phyloP scores from a whole-genome alignment of 2,888 invertebrate genomes.

The Zeuzera pyrina region DNA sequence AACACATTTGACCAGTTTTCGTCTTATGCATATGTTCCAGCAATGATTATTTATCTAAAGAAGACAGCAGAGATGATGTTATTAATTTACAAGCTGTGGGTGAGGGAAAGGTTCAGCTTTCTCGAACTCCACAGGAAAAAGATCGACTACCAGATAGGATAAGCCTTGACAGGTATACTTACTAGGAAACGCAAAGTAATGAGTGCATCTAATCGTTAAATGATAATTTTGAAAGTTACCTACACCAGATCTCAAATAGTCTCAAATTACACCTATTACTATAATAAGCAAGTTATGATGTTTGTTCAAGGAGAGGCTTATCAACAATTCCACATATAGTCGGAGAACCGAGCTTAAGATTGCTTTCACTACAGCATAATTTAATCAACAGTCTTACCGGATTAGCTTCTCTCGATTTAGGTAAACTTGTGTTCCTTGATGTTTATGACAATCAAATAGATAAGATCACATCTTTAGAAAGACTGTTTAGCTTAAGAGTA shows the following conservation, averaged over 20 bases:
- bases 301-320: conserved; percentile 77
- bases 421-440: conserved; percentile 91
- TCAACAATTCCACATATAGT: conserved; percentile 88
- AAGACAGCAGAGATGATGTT: conserved; percentile 47
- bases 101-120: conserved; percentile 79
- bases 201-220: no score
- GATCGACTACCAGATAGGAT: conserved; percentile 90
- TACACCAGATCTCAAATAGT: no score
- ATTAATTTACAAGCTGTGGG: conserved; percentile 73
- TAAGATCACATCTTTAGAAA: conserved; percentile 83
- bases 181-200: no score
- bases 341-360: conserved; percentile 84
- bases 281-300: background rate
- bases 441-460: conserved; percentile 96
- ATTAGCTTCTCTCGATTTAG: conserved; percentile 68
- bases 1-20: no score
- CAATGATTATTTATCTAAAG: conserved; percentile 24
- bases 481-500: conserved; percentile 85
- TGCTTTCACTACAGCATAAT: conserved; percentile 94
- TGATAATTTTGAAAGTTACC: no score
- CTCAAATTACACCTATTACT: no score
- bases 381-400: conserved; percentile 84
- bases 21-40: no score
- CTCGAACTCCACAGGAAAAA: conserved; percentile 81
- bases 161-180: conserved; percentile 83